These are phyloP conservation scores for Parnassius orleans DNA, from an alignment of 2,888 invertebrate species.

Conservation along the genomic window DNA sequence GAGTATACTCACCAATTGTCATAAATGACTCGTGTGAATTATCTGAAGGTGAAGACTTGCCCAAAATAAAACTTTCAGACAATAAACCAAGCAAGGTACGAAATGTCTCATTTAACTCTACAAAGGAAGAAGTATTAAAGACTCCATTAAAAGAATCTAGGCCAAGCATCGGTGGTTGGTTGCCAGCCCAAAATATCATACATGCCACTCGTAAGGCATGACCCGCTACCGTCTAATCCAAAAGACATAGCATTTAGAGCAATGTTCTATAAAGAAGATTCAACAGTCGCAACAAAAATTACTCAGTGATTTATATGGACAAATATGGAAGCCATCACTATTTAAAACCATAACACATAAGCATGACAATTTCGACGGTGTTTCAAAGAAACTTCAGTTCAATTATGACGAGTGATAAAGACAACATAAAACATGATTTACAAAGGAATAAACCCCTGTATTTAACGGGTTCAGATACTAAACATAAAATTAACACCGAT, in stretches of 20 bases:
- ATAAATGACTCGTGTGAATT: constrained; percentile 55
- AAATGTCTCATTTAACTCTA: constrained; percentile 63
- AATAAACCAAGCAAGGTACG: constrained; percentile 54
- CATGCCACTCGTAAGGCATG: constrained; percentile 59
- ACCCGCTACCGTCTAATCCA: constrained; percentile 59
- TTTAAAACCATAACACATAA: constrained; percentile 59
- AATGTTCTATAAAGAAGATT: constrained; percentile 66
- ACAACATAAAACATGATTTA: constrained; percentile 55
- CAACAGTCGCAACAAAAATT: constrained; percentile 66
- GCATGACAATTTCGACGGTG: constrained; percentile 47
- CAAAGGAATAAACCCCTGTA: constrained; percentile 56
- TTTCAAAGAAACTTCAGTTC: constrained; percentile 58
- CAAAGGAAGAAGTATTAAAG: constrained; percentile 42
- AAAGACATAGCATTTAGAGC: constrained; percentile 54
- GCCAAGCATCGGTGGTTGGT: constrained; percentile 68
- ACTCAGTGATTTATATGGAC: constrained; percentile 78
- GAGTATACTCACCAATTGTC: constrained; percentile 55
- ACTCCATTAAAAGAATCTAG: constrained; percentile 30
- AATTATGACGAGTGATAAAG: constrained; percentile 63
- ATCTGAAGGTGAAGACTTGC: constrained; percentile 38
- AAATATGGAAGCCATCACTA: constrained; percentile 73
- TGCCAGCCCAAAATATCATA: constrained; percentile 64
- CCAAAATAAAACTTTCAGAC: constrained; percentile 31
- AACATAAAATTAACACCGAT: constrained; percentile 43
- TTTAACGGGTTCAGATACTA: constrained; percentile 58